Percentiles rank a stretch among this genome's conserved stretches.
Conservation (phyloP, 2,888 invertebrate genomes). For the Incurvaria masculella region DNA sequence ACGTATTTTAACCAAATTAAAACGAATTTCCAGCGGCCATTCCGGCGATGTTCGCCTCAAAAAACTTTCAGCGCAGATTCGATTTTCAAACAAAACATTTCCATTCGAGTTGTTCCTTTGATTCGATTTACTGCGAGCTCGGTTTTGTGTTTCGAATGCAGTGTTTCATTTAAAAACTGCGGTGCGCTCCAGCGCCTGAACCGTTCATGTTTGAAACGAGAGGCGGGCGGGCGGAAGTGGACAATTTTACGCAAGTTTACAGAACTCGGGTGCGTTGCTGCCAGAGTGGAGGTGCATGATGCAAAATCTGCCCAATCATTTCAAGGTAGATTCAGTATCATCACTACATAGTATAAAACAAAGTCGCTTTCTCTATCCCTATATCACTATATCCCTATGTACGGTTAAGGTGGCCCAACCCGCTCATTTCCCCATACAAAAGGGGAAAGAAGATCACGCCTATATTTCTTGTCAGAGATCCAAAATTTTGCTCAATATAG, state of each 20-base stretch:
- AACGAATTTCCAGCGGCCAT: background rate
- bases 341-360: too few species aligned
- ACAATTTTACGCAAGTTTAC: background rate
- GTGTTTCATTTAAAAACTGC: background rate
- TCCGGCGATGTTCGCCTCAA: background rate
- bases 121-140: slow-evolving; percentile 26
- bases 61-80: background rate
- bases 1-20: background rate
- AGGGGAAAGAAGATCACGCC: too few species aligned
- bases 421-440: too few species aligned
- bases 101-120: slow-evolving; percentile 43
- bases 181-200: background rate
- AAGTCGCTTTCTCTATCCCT: too few species aligned
- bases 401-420: too few species aligned
- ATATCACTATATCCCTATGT: too few species aligned
- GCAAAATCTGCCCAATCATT: too few species aligned
- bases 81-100: slow-evolving; percentile 17
- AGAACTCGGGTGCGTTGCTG: too few species aligned
- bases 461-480: too few species aligned
- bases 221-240: background rate
- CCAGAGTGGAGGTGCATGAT: too few species aligned
- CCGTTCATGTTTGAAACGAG: background rate
- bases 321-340: too few species aligned
- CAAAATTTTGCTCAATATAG: too few species aligned
- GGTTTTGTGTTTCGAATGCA: background rate